A percentile compares a stretch with the other conserved stretches of the same genome.
These are phyloP conservation scores for Volucella bombylans DNA, from an alignment of 2,888 invertebrate species.

Conservation along the genomic window DNA sequence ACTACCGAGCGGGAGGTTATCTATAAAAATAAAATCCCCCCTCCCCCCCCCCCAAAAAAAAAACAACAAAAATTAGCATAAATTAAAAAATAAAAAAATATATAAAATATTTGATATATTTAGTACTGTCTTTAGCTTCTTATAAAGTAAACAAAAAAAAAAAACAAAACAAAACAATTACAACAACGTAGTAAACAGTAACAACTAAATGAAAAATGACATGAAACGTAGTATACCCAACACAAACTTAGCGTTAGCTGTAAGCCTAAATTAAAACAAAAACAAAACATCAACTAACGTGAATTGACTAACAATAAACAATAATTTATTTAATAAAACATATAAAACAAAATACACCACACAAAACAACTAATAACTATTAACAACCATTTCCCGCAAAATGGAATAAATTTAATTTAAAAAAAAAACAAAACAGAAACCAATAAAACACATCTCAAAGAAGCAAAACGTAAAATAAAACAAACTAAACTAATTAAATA, in stretches of 20 bases:
- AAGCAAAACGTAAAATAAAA: constrained; percentile 57
- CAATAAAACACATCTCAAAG: constrained; percentile 52
- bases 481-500: constrained; percentile 66
- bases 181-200: constrained; percentile 54
- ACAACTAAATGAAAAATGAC: constrained; percentile 41
- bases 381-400: constrained; percentile 34
- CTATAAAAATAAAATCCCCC: constrained; percentile 48
- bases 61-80: constrained; percentile 66
- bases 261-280: constrained; percentile 35
- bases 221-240: constrained; percentile 68
- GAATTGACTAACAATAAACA: constrained; percentile 67
- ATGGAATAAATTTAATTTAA: constrained; percentile 32
- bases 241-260: constrained; percentile 43
- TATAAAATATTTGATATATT: constrained; percentile 65
- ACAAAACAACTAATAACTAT: constrained; percentile 40
- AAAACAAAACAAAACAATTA: constrained; percentile 12
- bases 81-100: constrained; percentile 55
- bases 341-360: constrained; percentile 34
- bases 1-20: constrained; percentile 68
- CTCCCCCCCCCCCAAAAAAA: neutral
- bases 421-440: constrained; percentile 32
- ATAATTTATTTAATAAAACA: constrained; percentile 56
- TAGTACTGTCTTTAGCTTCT: constrained; percentile 72
- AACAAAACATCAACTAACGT: constrained; percentile 58
- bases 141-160: constrained; percentile 14